Evolutionary conservation across 2,113 vertebrate genomes (phyloP).

Genomic region (Cephalopterus ornatus): DNA sequence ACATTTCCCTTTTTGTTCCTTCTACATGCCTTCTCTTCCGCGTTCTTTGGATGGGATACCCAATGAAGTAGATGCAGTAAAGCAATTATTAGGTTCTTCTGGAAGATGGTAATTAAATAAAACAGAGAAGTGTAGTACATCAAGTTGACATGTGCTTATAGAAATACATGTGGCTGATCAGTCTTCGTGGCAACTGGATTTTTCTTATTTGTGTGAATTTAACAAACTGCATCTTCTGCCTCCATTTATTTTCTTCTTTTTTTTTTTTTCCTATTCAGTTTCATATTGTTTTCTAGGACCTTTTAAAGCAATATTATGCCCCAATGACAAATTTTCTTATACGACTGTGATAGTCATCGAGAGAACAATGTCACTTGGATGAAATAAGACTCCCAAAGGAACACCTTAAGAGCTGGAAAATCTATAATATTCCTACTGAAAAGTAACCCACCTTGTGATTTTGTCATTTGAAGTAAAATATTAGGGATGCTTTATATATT

Average conservation of each 20-base stretch:
- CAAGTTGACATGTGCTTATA: neutral
- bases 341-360: slow-evolving; percentile 13
- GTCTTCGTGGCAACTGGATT: neutral
- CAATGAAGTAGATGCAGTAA: neutral
- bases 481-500: neutral
- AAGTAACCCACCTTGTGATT: neutral
- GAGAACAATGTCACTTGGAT: slow-evolving; percentile 15
- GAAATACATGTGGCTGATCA: neutral
- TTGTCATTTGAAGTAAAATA: slow-evolving; percentile 33
- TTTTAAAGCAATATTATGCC: slow-evolving; percentile 1
- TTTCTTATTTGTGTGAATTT: neutral
- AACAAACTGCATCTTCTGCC: neutral
- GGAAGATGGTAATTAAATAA: neutral
- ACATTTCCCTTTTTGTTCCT: neutral
- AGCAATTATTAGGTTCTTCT: neutral
- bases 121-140: neutral
- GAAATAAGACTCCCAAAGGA: slow-evolving; percentile 10
- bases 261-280: neutral
- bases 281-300: neutral
- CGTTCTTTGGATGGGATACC: neutral
- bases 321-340: slow-evolving; percentile 10
- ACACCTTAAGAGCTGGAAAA: neutral
- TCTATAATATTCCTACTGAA: slow-evolving; percentile 10
- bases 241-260: neutral
- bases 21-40: neutral